phyloP scores from a whole-genome alignment of 2,797 vertebrate species.

The Pelochelys cantorii region DNA sequence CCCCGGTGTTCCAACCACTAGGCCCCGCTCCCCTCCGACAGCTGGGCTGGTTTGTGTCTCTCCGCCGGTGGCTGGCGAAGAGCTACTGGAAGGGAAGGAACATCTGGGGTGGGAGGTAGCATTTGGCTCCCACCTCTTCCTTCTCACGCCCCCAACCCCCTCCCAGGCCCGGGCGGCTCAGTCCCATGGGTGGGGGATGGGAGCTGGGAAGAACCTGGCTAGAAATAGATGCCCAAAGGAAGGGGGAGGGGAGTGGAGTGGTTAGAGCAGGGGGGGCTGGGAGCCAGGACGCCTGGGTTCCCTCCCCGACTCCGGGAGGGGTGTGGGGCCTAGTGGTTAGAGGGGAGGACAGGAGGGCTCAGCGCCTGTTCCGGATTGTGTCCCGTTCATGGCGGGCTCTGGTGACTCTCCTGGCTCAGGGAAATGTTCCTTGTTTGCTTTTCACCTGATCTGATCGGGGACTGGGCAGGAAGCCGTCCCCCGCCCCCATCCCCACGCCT shows the following conservation, averaged over 20 bases:
- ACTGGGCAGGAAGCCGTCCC: not conserved
- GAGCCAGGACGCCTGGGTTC: too few relatives aligned
- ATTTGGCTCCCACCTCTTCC: not conserved
- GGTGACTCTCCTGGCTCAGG: not conserved
- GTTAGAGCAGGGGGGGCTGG: not conserved
- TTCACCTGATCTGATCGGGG: not conserved
- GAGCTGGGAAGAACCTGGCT: not conserved
- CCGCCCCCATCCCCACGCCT: too few relatives aligned
- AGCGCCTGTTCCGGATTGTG: not conserved
- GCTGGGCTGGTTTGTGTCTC: not conserved
- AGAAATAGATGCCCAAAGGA: not conserved
- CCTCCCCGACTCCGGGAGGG: too few relatives aligned
- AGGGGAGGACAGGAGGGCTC: too few relatives aligned
- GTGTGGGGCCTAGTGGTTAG: too few relatives aligned
- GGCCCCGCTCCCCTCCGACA: too few relatives aligned
- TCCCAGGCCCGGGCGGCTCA: not conserved
- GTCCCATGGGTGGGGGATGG: not conserved
- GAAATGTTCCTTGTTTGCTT: not conserved
- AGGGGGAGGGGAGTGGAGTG: not conserved
- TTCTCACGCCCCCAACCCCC: not conserved
- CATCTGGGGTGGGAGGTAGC: not conserved
- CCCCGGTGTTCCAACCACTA: too few relatives aligned
- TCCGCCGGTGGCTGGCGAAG: not conserved
- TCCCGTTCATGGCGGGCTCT: accelerated
- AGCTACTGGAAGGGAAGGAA: not conserved